A percentile compares a stretch with the other conserved stretches of the same genome.
phyloP scores from a whole-genome alignment of 2,888 invertebrate species.

The Drosophila parthenogenetica region DNA sequence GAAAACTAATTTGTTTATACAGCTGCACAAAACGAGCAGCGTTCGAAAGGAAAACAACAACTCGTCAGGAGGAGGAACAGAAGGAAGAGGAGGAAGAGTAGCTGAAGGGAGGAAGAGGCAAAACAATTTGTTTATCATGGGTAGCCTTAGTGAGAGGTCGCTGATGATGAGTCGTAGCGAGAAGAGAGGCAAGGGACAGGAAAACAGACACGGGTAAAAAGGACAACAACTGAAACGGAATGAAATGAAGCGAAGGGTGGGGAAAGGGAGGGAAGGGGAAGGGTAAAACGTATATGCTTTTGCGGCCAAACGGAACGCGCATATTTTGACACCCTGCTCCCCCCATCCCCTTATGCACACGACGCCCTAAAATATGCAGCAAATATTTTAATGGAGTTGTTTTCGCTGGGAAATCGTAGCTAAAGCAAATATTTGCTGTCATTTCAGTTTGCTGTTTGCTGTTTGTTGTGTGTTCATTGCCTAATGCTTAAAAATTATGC shows the following conservation, averaged over 20 bases:
- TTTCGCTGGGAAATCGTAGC: constrained; percentile 42
- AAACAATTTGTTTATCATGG: constrained; percentile 79
- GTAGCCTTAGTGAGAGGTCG: constrained; percentile 65
- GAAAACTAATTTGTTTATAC: constrained; percentile 82
- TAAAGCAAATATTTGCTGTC: constrained; percentile 74
- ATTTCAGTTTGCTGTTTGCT: constrained; percentile 9
- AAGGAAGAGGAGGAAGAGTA: background rate
- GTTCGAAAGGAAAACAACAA: constrained; percentile 67
- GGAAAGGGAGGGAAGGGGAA: background rate
- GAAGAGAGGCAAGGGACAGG: background rate
- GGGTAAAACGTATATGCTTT: constrained; percentile 7
- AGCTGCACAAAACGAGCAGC: constrained; percentile 80
- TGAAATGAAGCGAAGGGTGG: constrained; percentile 11
- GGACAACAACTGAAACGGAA: constrained; percentile 63
- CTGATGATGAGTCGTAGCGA: constrained; percentile 57
- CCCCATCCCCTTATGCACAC: background rate
- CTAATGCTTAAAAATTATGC: constrained; percentile 83
- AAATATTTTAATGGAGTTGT: constrained; percentile 69
- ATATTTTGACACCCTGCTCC: constrained; percentile 82
- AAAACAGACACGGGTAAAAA: constrained; percentile 57
- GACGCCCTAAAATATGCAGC: constrained; percentile 69
- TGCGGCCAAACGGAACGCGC: constrained; percentile 21
- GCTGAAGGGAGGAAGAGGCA: constrained; percentile 13
- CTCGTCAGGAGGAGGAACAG: constrained; percentile 15
- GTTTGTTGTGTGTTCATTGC: constrained; percentile 10